These are phyloP conservation scores for Dasysyrphus albostriatus DNA, from an alignment of 2,888 invertebrate genomes.

Conservation along the genomic window DNA sequence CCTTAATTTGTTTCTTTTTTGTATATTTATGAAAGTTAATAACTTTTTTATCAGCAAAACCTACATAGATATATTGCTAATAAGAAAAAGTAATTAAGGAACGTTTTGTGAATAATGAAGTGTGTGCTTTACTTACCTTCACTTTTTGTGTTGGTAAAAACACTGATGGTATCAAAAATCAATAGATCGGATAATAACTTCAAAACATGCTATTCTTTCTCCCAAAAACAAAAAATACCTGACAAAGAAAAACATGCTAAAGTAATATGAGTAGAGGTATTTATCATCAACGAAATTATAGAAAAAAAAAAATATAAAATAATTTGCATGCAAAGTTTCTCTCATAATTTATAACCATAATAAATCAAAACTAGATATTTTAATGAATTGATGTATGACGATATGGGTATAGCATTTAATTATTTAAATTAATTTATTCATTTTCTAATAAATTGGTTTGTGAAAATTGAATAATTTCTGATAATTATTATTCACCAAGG, in stretches of 20 bases:
- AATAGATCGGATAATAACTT: constrained; percentile 27
- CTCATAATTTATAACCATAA: background rate
- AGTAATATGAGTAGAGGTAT: background rate
- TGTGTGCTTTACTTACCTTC: constrained; percentile 3
- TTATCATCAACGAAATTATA: background rate
- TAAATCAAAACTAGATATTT: constrained; percentile 5
- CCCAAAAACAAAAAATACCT: background rate
- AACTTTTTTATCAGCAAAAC: background rate
- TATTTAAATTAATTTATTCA: constrained; percentile 19
- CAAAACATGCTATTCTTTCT: constrained; percentile 14
- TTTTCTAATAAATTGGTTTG: background rate
- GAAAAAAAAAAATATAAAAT: background rate
- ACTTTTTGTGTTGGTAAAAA: constrained; percentile 3
- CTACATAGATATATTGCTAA: background rate
- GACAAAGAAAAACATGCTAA: background rate
- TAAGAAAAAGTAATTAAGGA: background rate
- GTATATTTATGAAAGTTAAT: background rate
- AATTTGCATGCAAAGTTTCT: constrained; percentile 13
- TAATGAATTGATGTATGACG: constrained; percentile 25
- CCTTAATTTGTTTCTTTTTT: background rate
- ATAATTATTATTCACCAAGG: no score
- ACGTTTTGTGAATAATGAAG: background rate
- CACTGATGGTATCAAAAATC: constrained; percentile 24
- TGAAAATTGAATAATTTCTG: no score
- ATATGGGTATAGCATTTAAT: background rate